Percentiles rank a stretch among this genome's conserved stretches.
Conservation (phyloP, 2,888 invertebrate genomes). For the Elgonia sp. region DNA sequence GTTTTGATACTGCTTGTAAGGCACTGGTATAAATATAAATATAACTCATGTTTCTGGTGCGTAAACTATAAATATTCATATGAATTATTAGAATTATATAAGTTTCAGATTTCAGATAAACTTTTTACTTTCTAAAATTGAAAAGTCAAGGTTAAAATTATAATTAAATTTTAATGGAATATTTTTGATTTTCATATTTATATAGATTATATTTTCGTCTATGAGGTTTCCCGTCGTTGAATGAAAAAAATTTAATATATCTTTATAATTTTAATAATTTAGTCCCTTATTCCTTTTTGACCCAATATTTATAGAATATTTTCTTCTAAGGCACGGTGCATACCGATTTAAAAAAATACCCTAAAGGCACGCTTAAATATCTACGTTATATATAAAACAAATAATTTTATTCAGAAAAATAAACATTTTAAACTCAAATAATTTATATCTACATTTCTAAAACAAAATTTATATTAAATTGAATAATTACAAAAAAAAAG, state of each 20-base stretch:
- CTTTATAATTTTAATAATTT: constrained; percentile 13
- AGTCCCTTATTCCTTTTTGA: constrained; percentile 62
- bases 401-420: constrained; percentile 76
- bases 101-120: constrained; percentile 26
- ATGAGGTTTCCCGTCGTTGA: constrained; percentile 56
- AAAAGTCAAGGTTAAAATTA: constrained; percentile 28
- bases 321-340: constrained; percentile 85
- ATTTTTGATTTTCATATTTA: constrained; percentile 17
- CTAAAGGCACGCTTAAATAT: constrained; percentile 83
- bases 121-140: neutral
- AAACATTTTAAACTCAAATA: constrained; percentile 8
- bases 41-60: constrained; percentile 25
- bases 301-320: constrained; percentile 61
- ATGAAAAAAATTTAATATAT: constrained; percentile 19
- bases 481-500: constrained; percentile 20
- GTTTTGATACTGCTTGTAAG: constrained; percentile 66
- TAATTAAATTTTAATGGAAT: constrained; percentile 32
- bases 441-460: constrained; percentile 38
- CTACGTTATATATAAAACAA: constrained; percentile 70
- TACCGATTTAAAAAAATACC: constrained; percentile 81
- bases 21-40: constrained; percentile 67
- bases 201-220: constrained; percentile 37
- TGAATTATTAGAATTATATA: constrained; percentile 41
- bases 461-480: neutral
- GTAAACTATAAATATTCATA: constrained; percentile 54